Conservation (phyloP, 2,797 vertebrate species). For the Cephalopachus bancanus region DNA sequence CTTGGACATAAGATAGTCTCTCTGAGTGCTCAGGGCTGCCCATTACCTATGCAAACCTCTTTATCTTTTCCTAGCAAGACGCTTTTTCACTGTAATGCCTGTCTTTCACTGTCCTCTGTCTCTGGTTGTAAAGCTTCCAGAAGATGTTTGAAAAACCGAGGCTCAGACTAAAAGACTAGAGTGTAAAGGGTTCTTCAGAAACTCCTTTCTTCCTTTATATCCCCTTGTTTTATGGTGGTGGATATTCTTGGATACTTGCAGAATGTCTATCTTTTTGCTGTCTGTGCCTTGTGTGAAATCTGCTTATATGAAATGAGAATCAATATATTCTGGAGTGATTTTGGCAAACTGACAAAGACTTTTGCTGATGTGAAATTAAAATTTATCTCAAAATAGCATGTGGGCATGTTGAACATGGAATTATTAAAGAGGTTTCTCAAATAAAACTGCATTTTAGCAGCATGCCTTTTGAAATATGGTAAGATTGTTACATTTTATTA, state of each 20-base stretch:
- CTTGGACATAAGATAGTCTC: background rate
- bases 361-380: constrained; percentile 59
- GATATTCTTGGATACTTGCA: background rate
- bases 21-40: background rate
- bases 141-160: background rate
- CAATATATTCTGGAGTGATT: background rate
- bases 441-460: constrained; percentile 14
- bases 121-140: background rate
- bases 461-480: background rate
- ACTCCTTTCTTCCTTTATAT: background rate
- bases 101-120: background rate
- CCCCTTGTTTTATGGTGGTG: background rate
- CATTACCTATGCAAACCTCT: background rate
- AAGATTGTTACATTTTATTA: background rate
- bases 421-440: constrained; percentile 59
- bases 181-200: background rate
- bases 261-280: background rate
- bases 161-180: background rate
- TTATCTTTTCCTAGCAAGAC: background rate
- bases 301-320: background rate
- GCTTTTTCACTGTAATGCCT: background rate
- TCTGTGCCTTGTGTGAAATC: background rate
- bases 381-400: constrained; percentile 17
- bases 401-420: background rate
- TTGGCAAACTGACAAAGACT: constrained; percentile 43